Base-by-base conservation (phyloP, 1,140 invertebrate genomes). In the Pseudobourletiella spinata region DNA sequence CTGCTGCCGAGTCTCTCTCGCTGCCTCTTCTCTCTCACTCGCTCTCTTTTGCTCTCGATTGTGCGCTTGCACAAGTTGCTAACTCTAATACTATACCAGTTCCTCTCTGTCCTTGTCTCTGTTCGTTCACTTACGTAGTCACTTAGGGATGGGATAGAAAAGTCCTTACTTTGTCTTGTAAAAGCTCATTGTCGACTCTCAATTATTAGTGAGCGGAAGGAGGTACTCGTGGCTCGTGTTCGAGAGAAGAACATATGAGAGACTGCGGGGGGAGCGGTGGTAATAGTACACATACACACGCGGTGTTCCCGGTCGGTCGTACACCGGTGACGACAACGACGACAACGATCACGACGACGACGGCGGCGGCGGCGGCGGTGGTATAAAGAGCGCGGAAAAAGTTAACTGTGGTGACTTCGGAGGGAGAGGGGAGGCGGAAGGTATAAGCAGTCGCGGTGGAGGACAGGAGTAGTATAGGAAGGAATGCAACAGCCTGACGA, bases 71-170 rank as follows among this genome's bases (percentile, higher is more conserved):
- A 62, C 60, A 62, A 62, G 26, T 48, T 30, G 39, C 54, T 44
- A 61, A 61, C 50, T 61, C 50, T 61, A 14, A 52, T 18, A n/a
- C n/a, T n/a, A 61, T 55, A 54, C 59, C 51, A 57, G 60, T 62
- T 62, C 60, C 29, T 35, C 51, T 62, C 60, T 62, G 60, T 62
- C 60, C 54, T 62, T 57, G 60, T 62, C 42, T 62, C 52, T 62
- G 54, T 62, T 62, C 60, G 57, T 39, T 39, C n/a, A 39, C 48
- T 51, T 46, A 46, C 44, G 15, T 46, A 46, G 6, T 46, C 22
- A 46, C 44, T 11, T 18, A 46, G 15, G n/a, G 8, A 46, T 20
- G 44, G 44, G 6, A 46, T 46, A 46, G 15, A 46, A 46, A 46
- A 46, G 6, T 46, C 18, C 6, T 46, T 46, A 46, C 51, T 55